Conservation (phyloP, 2,888 invertebrate genomes). For the Tribolium freemani region DNA sequence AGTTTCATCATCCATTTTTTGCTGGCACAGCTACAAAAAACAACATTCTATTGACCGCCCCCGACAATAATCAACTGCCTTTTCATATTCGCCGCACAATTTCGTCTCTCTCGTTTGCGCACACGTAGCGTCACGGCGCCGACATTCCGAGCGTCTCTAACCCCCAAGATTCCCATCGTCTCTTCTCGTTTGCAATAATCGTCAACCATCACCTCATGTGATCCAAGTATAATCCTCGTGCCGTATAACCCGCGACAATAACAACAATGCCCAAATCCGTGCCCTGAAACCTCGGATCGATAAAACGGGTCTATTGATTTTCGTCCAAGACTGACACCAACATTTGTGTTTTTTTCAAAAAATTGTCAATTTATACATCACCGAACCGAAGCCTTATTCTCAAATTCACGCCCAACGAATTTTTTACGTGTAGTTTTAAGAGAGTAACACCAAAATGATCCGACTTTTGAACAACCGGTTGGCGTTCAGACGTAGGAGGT, state of each 20-base stretch:
- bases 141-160: neutral
- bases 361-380: neutral
- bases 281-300: conserved; percentile 9
- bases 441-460: conserved; percentile 53
- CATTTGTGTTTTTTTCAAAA: neutral
- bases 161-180: neutral
- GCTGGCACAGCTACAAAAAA: neutral
- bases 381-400: conserved; percentile 9
- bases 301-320: conserved; percentile 19
- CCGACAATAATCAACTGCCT: neutral
- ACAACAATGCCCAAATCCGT: conserved; percentile 26
- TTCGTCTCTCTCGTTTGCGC: neutral
- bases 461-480: conserved; percentile 60
- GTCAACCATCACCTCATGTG: conserved; percentile 10
- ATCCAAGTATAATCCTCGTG: conserved; percentile 10
- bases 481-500: conserved; percentile 63
- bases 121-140: conserved; percentile 16
- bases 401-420: neutral
- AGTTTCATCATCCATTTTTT: neutral
- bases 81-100: neutral
- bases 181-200: conserved; percentile 9
- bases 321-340: conserved; percentile 7
- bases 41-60: neutral
- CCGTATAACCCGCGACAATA: conserved; percentile 19
- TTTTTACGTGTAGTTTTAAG: neutral